phyloP scores from a whole-genome alignment of 2,113 vertebrate species.

The Halichoerus grypus region DNA sequence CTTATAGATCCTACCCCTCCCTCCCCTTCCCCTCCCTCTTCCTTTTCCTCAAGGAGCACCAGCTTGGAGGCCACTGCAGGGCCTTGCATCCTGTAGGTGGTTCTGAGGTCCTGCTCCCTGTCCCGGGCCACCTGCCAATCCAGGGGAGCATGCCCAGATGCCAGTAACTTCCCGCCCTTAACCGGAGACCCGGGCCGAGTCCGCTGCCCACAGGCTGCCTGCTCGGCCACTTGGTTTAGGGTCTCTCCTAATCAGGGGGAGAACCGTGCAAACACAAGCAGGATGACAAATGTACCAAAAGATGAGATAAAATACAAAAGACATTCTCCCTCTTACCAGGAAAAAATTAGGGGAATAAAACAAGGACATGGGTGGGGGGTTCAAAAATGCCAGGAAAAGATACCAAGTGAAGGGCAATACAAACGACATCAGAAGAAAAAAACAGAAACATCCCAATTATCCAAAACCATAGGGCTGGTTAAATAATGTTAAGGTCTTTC shows the following conservation, averaged over 20 bases:
- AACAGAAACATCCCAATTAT: neutral
- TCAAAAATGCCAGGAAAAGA: neutral
- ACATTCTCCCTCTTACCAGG: neutral
- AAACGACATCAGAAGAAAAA: neutral
- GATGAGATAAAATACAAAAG: neutral
- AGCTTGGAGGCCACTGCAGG: neutral
- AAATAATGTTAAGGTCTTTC: neutral
- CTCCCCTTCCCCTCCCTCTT: neutral
- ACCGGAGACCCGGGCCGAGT: neutral
- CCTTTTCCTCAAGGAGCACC: neutral
- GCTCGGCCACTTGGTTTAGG: neutral
- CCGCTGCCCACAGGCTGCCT: too few species aligned
- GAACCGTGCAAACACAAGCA: neutral
- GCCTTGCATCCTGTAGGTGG: neutral
- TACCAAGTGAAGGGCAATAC: neutral
- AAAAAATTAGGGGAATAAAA: conserved; percentile 44
- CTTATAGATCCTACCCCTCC: rapidly evolving
- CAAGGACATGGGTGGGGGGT: neutral
- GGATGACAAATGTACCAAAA: neutral
- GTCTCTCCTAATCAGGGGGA: neutral
- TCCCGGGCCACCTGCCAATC: neutral
- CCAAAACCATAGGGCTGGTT: neutral
- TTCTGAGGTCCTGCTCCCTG: neutral
- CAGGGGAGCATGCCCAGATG: neutral
- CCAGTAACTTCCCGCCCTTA: neutral